Conservation (phyloP, 2,888 invertebrate species). For the Myathropa florea region DNA sequence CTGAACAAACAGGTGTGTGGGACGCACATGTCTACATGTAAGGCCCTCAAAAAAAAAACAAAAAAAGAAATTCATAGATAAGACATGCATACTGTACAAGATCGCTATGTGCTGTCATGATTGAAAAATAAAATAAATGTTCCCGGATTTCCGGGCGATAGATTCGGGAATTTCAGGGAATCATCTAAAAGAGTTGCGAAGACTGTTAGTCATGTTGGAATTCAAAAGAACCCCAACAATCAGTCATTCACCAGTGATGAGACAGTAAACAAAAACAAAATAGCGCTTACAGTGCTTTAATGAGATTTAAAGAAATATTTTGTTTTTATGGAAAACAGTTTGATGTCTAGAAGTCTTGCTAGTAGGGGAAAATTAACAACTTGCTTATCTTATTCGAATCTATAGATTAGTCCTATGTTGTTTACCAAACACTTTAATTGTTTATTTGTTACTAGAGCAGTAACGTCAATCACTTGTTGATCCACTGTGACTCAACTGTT, state of each 20-base stretch:
- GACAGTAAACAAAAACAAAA: conserved; percentile 8
- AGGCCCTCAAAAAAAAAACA: neutral
- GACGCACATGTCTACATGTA: neutral
- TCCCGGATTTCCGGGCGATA: conserved; percentile 54
- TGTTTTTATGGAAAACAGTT: neutral
- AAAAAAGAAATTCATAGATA: neutral
- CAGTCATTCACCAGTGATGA: conserved; percentile 8
- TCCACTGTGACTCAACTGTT: conserved; percentile 31
- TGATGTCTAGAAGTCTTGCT: conserved; percentile 18
- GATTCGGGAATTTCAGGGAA: conserved; percentile 54
- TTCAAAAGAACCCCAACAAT: conserved; percentile 5
- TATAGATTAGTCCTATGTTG: conserved; percentile 15
- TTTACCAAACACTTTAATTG: conserved; percentile 31
- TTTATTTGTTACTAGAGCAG: conserved; percentile 15
- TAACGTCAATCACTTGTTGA: conserved; percentile 21
- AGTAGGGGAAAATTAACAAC: conserved; percentile 16
- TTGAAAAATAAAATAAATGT: conserved; percentile 3
- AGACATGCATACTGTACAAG: neutral
- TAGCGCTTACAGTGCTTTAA: neutral
- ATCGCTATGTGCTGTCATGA: neutral
- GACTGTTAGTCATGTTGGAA: conserved; percentile 24
- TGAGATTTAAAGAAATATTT: neutral
- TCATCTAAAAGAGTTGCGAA: conserved; percentile 14
- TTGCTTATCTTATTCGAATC: conserved; percentile 22
- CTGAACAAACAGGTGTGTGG: conserved; percentile 4